phyloP scores from a whole-genome alignment of 2,888 invertebrate species.

The Platerodrilus igneus region DNA sequence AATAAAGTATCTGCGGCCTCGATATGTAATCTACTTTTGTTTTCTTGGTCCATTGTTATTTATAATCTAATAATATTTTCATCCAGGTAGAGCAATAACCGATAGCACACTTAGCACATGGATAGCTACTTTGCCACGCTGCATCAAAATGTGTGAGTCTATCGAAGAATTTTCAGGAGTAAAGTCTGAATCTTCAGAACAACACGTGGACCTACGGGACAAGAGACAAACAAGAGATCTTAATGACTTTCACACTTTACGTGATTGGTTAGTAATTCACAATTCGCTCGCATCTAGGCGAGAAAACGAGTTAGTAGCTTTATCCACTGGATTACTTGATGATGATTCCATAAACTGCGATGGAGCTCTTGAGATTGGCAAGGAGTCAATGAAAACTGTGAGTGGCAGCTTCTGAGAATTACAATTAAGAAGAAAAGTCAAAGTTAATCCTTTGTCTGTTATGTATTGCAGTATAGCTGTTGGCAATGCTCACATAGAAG shows the following conservation, averaged over 20 bases:
- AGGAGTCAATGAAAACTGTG: conserved; percentile 1
- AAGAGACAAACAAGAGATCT: conserved; percentile 5
- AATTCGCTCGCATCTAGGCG: conserved; percentile 3
- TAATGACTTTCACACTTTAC: background rate
- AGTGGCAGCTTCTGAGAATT: conserved; percentile 4
- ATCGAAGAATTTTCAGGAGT: conserved; percentile 5
- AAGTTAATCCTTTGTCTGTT: conserved; percentile 3
- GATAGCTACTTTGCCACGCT: conserved; percentile 7
- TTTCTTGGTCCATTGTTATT: too few species aligned
- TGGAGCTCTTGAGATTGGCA: conserved; percentile 4
- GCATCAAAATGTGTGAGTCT: conserved; percentile 6
- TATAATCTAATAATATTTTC: conserved; percentile 3
- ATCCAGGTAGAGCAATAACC: conserved; percentile 7
- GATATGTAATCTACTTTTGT: too few species aligned
- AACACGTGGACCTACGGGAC: conserved; percentile 5
- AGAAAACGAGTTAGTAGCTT: conserved; percentile 5
- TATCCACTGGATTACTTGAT: conserved; percentile 6
- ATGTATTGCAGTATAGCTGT: conserved; percentile 5
- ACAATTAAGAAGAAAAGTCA: conserved; percentile 6
- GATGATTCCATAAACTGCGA: conserved; percentile 6
- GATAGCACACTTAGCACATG: conserved; percentile 5
- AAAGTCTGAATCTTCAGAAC: conserved; percentile 7
- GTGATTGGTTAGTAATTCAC: conserved; percentile 5
- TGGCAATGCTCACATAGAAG: conserved; percentile 3
- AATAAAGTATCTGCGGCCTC: too few species aligned